phyloP scores from a whole-genome alignment of 2,888 invertebrate genomes.

The Lycocerus yunnanus region DNA sequence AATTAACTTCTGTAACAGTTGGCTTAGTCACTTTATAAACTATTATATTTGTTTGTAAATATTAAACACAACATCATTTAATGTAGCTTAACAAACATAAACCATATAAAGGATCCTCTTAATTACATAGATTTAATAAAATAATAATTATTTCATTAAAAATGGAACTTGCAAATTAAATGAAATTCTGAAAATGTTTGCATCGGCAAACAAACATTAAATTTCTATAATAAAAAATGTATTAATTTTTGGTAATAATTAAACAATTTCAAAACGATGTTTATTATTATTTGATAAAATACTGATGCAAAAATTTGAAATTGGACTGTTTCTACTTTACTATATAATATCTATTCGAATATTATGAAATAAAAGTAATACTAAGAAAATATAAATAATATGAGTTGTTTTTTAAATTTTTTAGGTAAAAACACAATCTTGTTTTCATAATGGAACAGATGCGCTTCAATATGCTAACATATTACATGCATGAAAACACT shows the following conservation, averaged over 20 bases:
- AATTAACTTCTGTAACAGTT: background rate
- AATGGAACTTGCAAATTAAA: background rate
- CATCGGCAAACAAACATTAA: background rate
- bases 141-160: background rate
- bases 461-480: constrained; percentile 28
- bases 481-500: constrained; percentile 32
- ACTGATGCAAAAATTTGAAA: too few species aligned
- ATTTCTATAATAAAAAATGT: too few species aligned
- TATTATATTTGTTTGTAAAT: background rate
- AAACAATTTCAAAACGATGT: too few species aligned
- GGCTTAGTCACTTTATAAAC: background rate
- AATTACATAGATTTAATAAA: background rate
- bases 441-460: constrained; percentile 29
- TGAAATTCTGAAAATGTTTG: background rate
- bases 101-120: background rate
- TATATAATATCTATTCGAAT: too few species aligned
- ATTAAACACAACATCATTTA: background rate
- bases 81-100: background rate
- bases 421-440: constrained; percentile 26
- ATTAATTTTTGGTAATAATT: too few species aligned
- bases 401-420: constrained; percentile 12
- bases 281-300: too few species aligned
- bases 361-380: background rate
- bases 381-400: constrained; percentile 3
- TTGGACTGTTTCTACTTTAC: too few species aligned